These are phyloP conservation scores for Gracilinanus agilis DNA, from an alignment of 2,113 vertebrate genomes.

Conservation along the genomic window DNA sequence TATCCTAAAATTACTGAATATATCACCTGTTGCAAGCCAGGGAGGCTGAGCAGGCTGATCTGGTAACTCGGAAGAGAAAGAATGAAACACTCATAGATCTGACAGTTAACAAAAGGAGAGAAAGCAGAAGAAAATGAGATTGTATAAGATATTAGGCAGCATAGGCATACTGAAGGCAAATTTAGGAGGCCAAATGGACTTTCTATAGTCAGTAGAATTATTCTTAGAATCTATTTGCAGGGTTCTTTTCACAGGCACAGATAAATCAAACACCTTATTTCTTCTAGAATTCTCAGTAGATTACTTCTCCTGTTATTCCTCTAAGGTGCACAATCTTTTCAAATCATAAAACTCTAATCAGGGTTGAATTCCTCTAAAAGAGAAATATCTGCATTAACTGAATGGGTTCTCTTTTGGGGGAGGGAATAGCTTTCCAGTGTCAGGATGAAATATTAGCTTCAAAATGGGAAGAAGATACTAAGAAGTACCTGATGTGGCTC, in stretches of 20 bases:
- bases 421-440: neutral
- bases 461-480: neutral
- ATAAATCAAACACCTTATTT: neutral
- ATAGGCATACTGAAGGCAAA: neutral
- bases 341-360: neutral
- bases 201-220: neutral
- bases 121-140: neutral
- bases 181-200: neutral
- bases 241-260: neutral
- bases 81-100: neutral
- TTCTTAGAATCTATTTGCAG: neutral
- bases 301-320: neutral
- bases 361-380: neutral
- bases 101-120: neutral
- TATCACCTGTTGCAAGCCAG: neutral
- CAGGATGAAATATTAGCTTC: neutral
- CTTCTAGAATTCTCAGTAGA: neutral
- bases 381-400: neutral
- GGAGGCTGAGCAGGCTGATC: neutral
- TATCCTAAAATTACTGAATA: neutral
- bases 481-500: neutral
- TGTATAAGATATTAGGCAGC: neutral
- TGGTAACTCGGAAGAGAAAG: neutral
- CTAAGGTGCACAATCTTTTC: neutral
- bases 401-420: neutral